Evolutionary conservation across 2,888 invertebrate genomes (phyloP).

Genomic region (Ctenicera cuprea): DNA sequence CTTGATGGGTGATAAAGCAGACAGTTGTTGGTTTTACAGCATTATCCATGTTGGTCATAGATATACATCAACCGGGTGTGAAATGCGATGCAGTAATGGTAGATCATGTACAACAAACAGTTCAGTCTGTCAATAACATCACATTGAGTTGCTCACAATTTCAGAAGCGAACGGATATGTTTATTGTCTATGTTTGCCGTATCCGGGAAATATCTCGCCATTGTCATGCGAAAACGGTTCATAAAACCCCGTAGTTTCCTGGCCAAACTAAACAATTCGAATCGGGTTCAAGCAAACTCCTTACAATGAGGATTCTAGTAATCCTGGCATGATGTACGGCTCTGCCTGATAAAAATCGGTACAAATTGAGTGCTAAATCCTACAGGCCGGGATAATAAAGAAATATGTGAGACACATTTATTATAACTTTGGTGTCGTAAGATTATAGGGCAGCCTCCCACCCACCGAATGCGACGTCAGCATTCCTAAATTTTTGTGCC

Average conservation of each 20-base stretch:
- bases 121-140: constrained; percentile 37
- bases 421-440: constrained; percentile 30
- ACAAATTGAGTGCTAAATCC: constrained; percentile 45
- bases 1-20: too few species aligned
- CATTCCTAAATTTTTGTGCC: constrained; percentile 3
- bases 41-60: neutral
- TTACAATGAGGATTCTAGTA: constrained; percentile 36
- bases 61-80: neutral
- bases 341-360: constrained; percentile 40
- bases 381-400: constrained; percentile 40
- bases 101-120: constrained; percentile 17
- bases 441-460: constrained; percentile 21
- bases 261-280: constrained; percentile 17
- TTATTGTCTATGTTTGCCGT: constrained; percentile 39
- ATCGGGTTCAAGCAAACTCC: constrained; percentile 11
- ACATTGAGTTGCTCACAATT: constrained; percentile 27
- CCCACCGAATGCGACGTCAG: constrained; percentile 14
- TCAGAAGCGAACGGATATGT: constrained; percentile 36
- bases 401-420: constrained; percentile 43
- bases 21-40: neutral
- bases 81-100: constrained; percentile 7
- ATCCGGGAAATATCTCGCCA: constrained; percentile 34
- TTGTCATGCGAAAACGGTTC: constrained; percentile 37
- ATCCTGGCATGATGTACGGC: constrained; percentile 34
- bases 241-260: constrained; percentile 21